These are phyloP conservation scores for Glossosoma conforme DNA, from an alignment of 1,140 invertebrate species.

Conservation along the genomic window DNA sequence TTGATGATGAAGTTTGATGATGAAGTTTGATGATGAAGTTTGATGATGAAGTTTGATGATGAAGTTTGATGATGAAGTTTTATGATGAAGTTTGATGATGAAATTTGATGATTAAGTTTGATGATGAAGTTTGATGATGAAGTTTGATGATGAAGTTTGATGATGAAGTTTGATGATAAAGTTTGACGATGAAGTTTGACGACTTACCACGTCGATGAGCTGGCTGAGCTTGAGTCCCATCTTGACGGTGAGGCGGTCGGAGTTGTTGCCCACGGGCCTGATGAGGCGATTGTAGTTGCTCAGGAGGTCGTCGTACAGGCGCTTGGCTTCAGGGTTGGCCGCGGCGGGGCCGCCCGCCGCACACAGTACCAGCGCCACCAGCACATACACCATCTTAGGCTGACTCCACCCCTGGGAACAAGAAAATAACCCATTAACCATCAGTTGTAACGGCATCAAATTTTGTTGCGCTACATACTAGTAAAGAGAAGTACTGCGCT, in stretches of 20 bases:
- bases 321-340: constrained; percentile 87
- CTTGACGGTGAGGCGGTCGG: constrained; percentile 92
- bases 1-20: no score
- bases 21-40: no score
- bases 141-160: no score
- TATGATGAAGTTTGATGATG: no score
- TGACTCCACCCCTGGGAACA: constrained; percentile 68
- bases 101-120: no score
- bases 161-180: no score
- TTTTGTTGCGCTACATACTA: neutral
- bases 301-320: constrained; percentile 90
- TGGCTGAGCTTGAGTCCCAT: constrained; percentile 94
- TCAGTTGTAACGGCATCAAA: neutral
- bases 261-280: constrained; percentile 93
- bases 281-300: constrained; percentile 98
- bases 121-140: no score
- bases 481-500: no score
- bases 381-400: constrained; percentile 72
- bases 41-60: no score
- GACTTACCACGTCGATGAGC: constrained; percentile 96
- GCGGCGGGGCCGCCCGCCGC: constrained; percentile 59
- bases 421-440: constrained; percentile 22
- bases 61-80: no score
- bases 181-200: neutral
- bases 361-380: constrained; percentile 67